Base-by-base conservation (phyloP, 2,113 vertebrate genomes). In the Labeo rohita region DNA sequence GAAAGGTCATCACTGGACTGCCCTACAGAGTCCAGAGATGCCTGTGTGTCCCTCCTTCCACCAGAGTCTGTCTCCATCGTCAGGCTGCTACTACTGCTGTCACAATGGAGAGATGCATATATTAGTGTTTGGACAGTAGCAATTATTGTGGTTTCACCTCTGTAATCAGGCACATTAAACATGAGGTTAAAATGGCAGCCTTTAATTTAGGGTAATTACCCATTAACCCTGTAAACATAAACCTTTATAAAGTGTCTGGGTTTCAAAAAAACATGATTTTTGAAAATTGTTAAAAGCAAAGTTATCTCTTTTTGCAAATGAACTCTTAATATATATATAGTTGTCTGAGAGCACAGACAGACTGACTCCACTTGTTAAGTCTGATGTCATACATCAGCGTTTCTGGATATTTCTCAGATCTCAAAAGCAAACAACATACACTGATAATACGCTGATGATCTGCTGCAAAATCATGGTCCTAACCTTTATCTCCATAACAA, bases 1-100 rank as follows among this genome's bases (percentile, higher is more conserved):
- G 93, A 94, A 54, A 93, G 68, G 39, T 94, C 94, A 2, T 92
- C 94, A 3, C 93, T 93, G 23, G 93, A 94, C 15, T 91, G 92
- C 39, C 92, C 93, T 7, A 91, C 91, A 0, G 94, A 95, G 88
- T 95, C 94, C 88, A 94, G 87, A 47, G 93, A 95, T 0, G 80
- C 84, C 80, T 91, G 92, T 0, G 92, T 94, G 87, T 95, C 94
- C 84, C 92, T 90, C 0, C 93, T 89, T 0, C 91, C 89, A 1
- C 91, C 91, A 12, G 81, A 54, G 6, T 89, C 86, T 4, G 49
- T 36, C 28, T 94, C 93, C 43, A 66, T 39, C 0, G 88, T 90
- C 82, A 91, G 36, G 16, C 91, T 91, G 36, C 92, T 91, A 79
- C 92, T 87, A 2, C 93, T 92, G 78, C 56, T 7, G 65, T 49